Percentiles rank a stretch among this genome's conserved stretches.
These are phyloP conservation scores for Andricus grossulariae DNA, from an alignment of 1,140 invertebrate genomes.

Conservation along the genomic window DNA sequence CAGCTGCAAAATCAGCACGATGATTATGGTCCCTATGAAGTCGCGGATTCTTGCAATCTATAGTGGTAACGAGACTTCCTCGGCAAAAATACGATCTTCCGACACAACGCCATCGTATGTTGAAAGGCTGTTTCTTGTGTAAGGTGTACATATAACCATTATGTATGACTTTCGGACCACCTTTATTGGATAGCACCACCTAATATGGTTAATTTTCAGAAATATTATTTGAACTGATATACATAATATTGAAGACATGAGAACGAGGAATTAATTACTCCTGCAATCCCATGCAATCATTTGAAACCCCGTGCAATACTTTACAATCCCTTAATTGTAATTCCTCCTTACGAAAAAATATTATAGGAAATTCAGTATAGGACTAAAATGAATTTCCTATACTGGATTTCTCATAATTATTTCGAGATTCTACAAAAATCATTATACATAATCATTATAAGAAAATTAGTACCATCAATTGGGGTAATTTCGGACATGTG, in stretches of 20 bases:
- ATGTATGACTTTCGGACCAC: conserved; percentile 73
- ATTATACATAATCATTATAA: too few relatives aligned
- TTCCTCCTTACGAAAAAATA: too few relatives aligned
- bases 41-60: conserved; percentile 60
- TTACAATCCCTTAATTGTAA: too few relatives aligned
- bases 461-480: too few relatives aligned
- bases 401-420: too few relatives aligned
- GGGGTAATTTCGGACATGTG: too few relatives aligned
- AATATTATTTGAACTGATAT: neutral
- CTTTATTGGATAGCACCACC: conserved; percentile 72
- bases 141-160: conserved; percentile 73
- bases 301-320: too few relatives aligned
- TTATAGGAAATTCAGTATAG: too few relatives aligned
- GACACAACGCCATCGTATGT: conserved; percentile 73
- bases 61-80: conserved; percentile 71
- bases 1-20: conserved; percentile 68
- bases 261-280: neutral
- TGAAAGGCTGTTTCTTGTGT: conserved; percentile 69
- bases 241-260: neutral
- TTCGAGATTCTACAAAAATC: too few relatives aligned
- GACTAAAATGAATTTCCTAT: too few relatives aligned
- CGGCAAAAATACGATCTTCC: conserved; percentile 69
- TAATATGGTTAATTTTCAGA: conserved; percentile 41
- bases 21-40: conserved; percentile 73
- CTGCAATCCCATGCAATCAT: too few relatives aligned